Base-by-base conservation (phyloP, 2,113 vertebrate genomes). In the Leptocoma aspasia region DNA sequence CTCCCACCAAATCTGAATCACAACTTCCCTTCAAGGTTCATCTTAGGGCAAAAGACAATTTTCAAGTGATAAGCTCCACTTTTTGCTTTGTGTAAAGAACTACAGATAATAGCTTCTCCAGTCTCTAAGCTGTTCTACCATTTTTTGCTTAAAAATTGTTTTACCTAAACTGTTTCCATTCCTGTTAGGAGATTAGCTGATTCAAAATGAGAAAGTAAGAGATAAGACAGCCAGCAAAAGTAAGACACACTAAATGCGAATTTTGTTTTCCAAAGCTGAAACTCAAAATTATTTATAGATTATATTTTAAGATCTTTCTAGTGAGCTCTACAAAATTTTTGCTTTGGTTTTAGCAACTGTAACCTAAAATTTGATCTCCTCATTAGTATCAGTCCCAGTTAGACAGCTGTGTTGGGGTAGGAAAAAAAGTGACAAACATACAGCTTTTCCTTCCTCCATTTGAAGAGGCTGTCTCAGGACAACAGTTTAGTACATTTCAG, bases 301-400 rank as follows among this genome's bases (percentile, higher is more conserved):
- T 13, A 8, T 73, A 89, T 89, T 96, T 94, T 59, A 86, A 83
- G 66, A 70, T n/a, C 50, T 64, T 63, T 80, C 66, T 47, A 50
- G 39, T 4, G 8, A 86, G 72, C 54, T 70, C 35, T 83, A 89
- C 54, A 94, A 26, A 77, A 44, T 44, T 77, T 94, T 79, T 92
- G 49, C 86, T 95, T 92, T 75, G 12, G 24, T 92, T 95, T 95
- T 87, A 82, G 59, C 82, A 94, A 92, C 92, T 93, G 89, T 87
- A 93, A 82, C 68, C 80, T 86, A 93, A 93, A 96, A 96, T 86
- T 50, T 52, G 9, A 83, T 82, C 77, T 90, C 70, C 81, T 91
- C 87, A 91, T 93, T 56, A 89, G 54, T 37, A 0, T 59, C 82
- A 69, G 86, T 68, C 56, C 72, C 82, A 96, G 82, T 92, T 90